These are phyloP conservation scores for Zosterops japonicus DNA, from an alignment of 2,113 vertebrate species.

Conservation along the genomic window DNA sequence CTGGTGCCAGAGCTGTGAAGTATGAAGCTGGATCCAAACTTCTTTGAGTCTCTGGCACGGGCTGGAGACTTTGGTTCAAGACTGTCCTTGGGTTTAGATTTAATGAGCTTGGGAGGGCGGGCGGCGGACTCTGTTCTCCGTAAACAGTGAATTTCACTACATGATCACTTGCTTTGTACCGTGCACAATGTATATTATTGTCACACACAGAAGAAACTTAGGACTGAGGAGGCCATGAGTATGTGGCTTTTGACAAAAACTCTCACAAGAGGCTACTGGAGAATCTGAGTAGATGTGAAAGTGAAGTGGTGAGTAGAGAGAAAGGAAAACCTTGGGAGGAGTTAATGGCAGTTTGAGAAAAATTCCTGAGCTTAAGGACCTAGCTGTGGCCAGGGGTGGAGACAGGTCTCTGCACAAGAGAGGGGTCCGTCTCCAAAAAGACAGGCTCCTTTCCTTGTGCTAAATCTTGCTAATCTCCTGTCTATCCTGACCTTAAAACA, in stretches of 20 bases:
- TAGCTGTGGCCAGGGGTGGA: neutral
- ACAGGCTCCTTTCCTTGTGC: neutral
- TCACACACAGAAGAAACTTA: neutral
- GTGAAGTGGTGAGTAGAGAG: neutral
- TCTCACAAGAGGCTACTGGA: neutral
- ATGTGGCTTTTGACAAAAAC: neutral
- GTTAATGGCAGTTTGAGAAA: neutral
- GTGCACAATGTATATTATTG: neutral
- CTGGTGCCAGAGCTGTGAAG: constrained; percentile 16
- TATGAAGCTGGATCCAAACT: neutral
- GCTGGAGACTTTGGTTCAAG: neutral
- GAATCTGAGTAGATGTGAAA: neutral
- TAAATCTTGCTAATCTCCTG: neutral
- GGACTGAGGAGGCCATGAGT: neutral
- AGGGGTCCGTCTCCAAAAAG: neutral
- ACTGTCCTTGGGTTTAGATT: neutral
- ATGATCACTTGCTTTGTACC: neutral
- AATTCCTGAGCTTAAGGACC: neutral
- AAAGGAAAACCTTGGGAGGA: neutral
- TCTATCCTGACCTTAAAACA: neutral
- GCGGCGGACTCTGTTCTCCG: neutral
- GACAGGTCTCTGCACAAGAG: neutral
- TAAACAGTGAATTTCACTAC: neutral
- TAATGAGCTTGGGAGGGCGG: neutral
- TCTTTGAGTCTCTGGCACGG: neutral